Evolutionary conservation across 2,797 vertebrate species (phyloP).

Genomic region (Triplophysa bombifrons): DNA sequence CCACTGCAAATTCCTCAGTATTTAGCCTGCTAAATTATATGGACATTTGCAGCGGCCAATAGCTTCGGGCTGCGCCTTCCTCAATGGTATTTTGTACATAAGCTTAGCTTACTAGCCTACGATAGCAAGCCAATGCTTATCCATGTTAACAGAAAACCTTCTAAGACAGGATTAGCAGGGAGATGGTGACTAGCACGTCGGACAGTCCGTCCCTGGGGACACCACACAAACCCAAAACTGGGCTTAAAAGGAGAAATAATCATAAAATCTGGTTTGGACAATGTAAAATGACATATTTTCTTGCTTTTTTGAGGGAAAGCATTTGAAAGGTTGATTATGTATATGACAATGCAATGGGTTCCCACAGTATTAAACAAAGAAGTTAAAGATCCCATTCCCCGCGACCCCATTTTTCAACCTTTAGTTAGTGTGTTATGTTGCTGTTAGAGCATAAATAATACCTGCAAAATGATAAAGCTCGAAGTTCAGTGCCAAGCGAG

Average conservation of each 20-base stretch:
- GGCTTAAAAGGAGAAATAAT: conserved; percentile 80
- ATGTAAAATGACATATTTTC: conserved; percentile 54
- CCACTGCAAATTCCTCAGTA: conserved; percentile 79
- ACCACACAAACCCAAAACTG: conserved; percentile 78
- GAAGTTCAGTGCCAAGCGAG: too few relatives aligned
- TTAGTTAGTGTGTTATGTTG: too few relatives aligned
- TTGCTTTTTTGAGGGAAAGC: neutral
- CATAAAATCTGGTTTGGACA: conserved; percentile 63
- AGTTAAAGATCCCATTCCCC: too few relatives aligned
- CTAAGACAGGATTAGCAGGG: conserved; percentile 92
- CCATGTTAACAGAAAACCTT: conserved; percentile 97
- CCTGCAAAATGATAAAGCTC: too few relatives aligned
- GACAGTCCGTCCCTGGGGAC: conserved; percentile 87
- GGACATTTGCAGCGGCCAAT: conserved; percentile 77
- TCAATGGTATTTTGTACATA: conserved; percentile 84
- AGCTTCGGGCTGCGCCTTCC: conserved; percentile 84
- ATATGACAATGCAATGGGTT: neutral
- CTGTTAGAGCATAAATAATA: too few relatives aligned
- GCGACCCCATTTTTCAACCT: too few relatives aligned
- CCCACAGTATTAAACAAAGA: neutral
- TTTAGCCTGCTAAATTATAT: conserved; percentile 80
- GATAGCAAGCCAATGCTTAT: conserved; percentile 86
- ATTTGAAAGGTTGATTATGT: conserved; percentile 28
- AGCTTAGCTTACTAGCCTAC: conserved; percentile 84
- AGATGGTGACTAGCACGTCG: conserved; percentile 90